Conservation (phyloP, 1,140 invertebrate species). For the Panagrolaimus sp. region DNA sequence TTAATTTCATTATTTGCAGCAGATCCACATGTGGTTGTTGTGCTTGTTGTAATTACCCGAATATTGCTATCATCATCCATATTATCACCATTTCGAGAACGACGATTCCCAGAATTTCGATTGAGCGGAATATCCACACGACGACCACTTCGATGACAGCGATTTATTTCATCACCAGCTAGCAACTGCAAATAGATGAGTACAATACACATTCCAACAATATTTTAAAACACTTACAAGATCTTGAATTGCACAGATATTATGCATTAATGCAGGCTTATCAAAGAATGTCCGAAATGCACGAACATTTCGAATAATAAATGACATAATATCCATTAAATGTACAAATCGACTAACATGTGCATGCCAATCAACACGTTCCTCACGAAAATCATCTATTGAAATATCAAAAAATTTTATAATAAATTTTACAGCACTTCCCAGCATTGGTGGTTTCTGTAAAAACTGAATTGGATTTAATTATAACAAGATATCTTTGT, state of each 20-base stretch:
- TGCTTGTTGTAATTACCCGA: not conserved
- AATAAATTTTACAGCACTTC: not conserved
- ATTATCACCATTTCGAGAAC: not conserved
- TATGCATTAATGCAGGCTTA: not conserved
- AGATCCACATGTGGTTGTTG: not conserved
- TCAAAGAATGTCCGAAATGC: not conserved
- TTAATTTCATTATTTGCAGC: not conserved
- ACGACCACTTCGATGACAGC: too few species aligned
- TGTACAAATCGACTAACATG: not conserved
- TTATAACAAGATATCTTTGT: too few species aligned
- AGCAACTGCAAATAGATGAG: too few species aligned
- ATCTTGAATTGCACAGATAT: not conserved
- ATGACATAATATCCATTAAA: not conserved
- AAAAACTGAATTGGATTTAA: too few species aligned
- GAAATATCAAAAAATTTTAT: conserved; percentile 1
- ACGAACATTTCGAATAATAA: not conserved
- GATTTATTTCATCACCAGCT: too few species aligned
- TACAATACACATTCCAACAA: too few species aligned
- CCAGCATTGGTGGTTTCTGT: not conserved
- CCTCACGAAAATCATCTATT: not conserved
- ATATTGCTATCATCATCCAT: conserved; percentile 5
- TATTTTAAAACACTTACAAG: not conserved
- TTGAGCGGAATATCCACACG: too few species aligned
- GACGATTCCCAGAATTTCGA: too few species aligned
- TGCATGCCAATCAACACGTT: not conserved